Evolutionary conservation across 1,140 invertebrate species (phyloP), one percentile per base, ranked within the genome.

Genomic region (Papilio xuthus): DNA sequence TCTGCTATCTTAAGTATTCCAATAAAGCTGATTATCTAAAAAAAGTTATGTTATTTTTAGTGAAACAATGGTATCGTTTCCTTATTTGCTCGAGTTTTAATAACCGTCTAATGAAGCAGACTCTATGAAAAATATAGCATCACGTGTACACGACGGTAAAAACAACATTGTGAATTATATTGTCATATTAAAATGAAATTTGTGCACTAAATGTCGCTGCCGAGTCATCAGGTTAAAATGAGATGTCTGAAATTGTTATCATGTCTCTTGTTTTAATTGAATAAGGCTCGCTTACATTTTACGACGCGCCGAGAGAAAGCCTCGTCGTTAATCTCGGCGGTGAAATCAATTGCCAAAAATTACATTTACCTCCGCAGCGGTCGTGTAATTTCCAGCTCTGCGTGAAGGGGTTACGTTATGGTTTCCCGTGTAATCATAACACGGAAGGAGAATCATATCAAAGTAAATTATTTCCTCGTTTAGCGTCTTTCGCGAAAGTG

Each of bases 261-360:
- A 92, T 91, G 90, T 90, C 88, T 86, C 86, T 85, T 88, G 90
- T 90, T 93, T 91, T 92, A 93, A 93, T 92, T 91, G 88, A 92
- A 93, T 92, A 91, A 90, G 87, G 90, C 82, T 92, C 90, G 91
- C 88, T 91, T 90, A 93, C 88, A 92, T 91, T 92, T 93, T 90
- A 90, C 85, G 90, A 86, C 84, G 84, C 86, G 84, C 83, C 84
- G 84, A 84, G 85, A 86, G 84, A 89, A 92, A 93, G 86, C 89
- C 88, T 81, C 85, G 83, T 83, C 85, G 88, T 92, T 92, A 92
- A 92, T 92, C 91, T 90, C 81, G 83, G 80, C 82, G 83, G 80
- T 89, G 86, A 92, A 91, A 91, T 92, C 92, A 93, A 92, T 93
- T 91, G 89, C 86, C 92, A 92, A 93, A 93, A 93, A 91, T 91